phyloP scores from a whole-genome alignment of 2,113 vertebrate genomes.

The Penelope pileata region DNA sequence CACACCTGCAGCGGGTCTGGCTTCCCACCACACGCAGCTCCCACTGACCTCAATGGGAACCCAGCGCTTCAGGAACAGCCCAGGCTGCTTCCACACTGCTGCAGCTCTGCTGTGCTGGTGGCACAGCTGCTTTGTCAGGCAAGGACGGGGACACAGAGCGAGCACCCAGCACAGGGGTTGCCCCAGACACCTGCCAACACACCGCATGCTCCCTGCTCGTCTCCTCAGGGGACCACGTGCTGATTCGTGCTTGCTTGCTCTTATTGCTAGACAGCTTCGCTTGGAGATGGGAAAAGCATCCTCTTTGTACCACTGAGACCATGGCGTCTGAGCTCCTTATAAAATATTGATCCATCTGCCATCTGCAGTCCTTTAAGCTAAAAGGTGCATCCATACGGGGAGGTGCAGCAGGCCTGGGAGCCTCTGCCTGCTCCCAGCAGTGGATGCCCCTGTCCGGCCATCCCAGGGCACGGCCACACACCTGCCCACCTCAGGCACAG shows the following conservation, averaged over 20 bases:
- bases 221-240: accelerated
- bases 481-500: no score
- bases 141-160: background rate
- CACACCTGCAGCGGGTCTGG: slow-evolving; percentile 38
- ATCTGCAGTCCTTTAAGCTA: background rate
- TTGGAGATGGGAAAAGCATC: background rate
- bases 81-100: background rate
- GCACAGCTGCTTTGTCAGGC: background rate
- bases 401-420: background rate
- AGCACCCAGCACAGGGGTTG: accelerated
- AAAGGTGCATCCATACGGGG: background rate
- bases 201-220: accelerated
- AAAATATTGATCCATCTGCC: slow-evolving; percentile 17
- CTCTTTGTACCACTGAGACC: background rate
- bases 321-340: background rate
- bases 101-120: accelerated
- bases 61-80: background rate
- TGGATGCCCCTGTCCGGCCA: slow-evolving; percentile 54
- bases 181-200: background rate
- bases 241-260: background rate
- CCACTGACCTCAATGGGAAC: background rate
- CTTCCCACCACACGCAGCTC: background rate
- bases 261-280: background rate
- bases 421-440: background rate
- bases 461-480: background rate